A percentile compares a stretch with the other conserved stretches of the same genome.
These are phyloP conservation scores for Apodemia mormo DNA, from an alignment of 2,888 invertebrate genomes.

Conservation along the genomic window DNA sequence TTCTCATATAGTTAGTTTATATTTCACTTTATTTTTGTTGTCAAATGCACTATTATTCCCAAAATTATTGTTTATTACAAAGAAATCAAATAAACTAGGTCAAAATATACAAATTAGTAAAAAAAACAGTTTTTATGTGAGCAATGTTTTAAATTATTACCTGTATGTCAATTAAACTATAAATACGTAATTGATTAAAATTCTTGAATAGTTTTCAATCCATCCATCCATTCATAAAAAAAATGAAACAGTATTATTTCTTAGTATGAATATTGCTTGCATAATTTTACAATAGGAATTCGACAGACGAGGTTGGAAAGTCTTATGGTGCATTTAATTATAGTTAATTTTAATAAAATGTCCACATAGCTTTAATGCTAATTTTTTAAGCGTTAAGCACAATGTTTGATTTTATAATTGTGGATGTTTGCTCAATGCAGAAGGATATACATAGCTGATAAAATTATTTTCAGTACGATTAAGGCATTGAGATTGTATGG, in stretches of 20 bases:
- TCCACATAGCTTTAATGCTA: constrained; percentile 74
- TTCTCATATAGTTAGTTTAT: too few relatives aligned
- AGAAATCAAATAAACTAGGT: not conserved
- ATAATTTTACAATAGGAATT: constrained; percentile 54
- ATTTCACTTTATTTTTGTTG: too few relatives aligned
- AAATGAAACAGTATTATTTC: constrained; percentile 61
- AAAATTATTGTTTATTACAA: constrained; percentile 22
- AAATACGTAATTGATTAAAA: constrained; percentile 27
- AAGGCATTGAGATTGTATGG: constrained; percentile 65
- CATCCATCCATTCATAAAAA: constrained; percentile 44
- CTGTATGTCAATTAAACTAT: constrained; percentile 64
- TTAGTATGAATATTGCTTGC: constrained; percentile 62
- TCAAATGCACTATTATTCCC: too few relatives aligned
- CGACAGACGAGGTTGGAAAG: constrained; percentile 46
- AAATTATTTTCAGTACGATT: constrained; percentile 61
- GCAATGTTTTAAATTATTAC: constrained; percentile 54
- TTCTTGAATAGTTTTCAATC: constrained; percentile 40
- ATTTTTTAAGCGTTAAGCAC: constrained; percentile 66
- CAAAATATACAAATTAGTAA: not conserved
- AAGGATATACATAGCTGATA: constrained; percentile 46
- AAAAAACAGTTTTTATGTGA: constrained; percentile 55
- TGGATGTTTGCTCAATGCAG: constrained; percentile 69
- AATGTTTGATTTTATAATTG: constrained; percentile 47
- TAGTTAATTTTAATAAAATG: constrained; percentile 74
- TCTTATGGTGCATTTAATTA: constrained; percentile 78